Base-by-base conservation (phyloP, 2,888 invertebrate species). In the Heliconius charithonia region DNA sequence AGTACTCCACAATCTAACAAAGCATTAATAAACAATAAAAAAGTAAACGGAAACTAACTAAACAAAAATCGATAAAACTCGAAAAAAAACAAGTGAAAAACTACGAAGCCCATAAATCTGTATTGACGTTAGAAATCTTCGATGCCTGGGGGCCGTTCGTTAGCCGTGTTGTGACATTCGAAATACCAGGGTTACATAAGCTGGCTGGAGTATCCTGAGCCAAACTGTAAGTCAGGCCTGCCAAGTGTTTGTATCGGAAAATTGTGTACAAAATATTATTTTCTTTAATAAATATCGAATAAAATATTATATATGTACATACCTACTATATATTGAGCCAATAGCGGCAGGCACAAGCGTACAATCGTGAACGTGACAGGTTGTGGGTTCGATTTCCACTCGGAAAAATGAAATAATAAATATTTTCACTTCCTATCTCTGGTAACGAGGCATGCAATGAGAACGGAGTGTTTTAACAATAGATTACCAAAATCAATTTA, bases 121-220 rank as follows among this genome's bases (percentile, higher is more conserved):
- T 66, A 73, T 73, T 73, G 65, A 73, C 73, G 73, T 77, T 66
- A 45, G 73, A 78, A 78, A 78, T 78, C 67, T 77, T 77, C 72
- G 56, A 73, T 73, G 72, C 77, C 73, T 59, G 59, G 67, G 72
- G 51, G 51, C 32, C 66, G 72, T 72, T 77, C 77, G 77, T 73
- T 77, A 77, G 73, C 56, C 69, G 69, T 66, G 65, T 65, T 74
- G 73, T 73, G 77, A 74, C 77, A 78, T 66, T 62, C 67, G 59
- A 78, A 73, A 74, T 74, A 78, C 67, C 67, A 74, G 72, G 77
- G 74, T 78, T 74, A 78, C 73, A 45, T 78, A 78, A 78, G 59
- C 78, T 66, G 27, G 67, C 56, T 13, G 25, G 72, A 72, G 59
- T n/a, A 66, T 74, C 74, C 67, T 74, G 56, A 74, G 74, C 66